Evolutionary conservation across 1,140 invertebrate species (phyloP).

Genomic region (Cyphomyrmex costatus): DNA sequence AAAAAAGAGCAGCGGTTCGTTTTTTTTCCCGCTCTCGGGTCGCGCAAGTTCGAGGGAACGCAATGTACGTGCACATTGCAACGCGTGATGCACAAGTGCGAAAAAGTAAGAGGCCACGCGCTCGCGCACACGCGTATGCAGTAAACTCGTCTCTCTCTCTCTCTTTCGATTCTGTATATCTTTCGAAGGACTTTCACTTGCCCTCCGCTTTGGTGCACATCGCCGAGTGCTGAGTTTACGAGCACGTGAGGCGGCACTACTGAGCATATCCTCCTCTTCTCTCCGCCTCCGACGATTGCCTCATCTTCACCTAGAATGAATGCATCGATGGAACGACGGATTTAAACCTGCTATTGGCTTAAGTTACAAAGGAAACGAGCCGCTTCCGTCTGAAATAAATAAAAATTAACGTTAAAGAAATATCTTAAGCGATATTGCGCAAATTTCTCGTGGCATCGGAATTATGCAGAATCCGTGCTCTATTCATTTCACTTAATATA

Average conservation of each 20-base stretch:
- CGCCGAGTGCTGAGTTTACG: slow-evolving; percentile 69
- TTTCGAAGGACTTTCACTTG: slow-evolving; percentile 77
- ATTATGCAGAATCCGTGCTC: not conserved
- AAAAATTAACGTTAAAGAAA: not conserved
- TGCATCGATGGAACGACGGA: slow-evolving; percentile 25
- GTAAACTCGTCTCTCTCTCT: slow-evolving; percentile 45
- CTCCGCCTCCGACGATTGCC: not conserved
- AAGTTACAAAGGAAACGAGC: not conserved
- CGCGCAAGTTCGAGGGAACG: not conserved
- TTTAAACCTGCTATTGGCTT: not conserved
- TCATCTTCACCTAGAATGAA: slow-evolving; percentile 39
- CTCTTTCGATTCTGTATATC: slow-evolving; percentile 59
- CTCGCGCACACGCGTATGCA: slow-evolving; percentile 34
- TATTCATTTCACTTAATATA: not conserved
- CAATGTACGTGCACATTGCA: slow-evolving; percentile 19
- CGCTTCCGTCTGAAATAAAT: not conserved
- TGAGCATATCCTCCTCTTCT: slow-evolving; percentile 40
- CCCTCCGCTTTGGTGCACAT: slow-evolving; percentile 73
- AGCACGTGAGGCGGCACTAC: slow-evolving; percentile 48
- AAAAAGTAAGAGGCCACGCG: slow-evolving; percentile 64
- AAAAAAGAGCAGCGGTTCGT: not conserved
- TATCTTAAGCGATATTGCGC: not conserved
- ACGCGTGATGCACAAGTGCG: slow-evolving; percentile 54
- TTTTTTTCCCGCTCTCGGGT: not conserved
- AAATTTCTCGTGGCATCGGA: not conserved